Conservation (phyloP, 2,797 vertebrate species). For the Epinephelus coioides region DNA sequence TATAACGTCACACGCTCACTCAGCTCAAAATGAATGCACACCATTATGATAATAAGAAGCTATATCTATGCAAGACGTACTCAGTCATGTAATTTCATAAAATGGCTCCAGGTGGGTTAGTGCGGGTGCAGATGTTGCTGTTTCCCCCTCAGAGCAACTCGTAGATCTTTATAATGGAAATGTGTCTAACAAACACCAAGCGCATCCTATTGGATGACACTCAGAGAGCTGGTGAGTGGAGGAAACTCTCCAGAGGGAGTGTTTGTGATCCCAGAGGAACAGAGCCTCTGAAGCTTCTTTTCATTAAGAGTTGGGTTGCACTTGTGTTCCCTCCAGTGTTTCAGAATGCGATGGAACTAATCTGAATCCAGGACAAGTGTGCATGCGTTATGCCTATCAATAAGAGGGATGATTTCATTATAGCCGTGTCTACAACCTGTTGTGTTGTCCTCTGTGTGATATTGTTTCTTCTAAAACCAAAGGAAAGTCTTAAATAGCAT, state of each 20-base stretch:
- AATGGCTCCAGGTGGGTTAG: conserved; percentile 47
- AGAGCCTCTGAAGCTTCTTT: conserved; percentile 36
- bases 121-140: conserved; percentile 17
- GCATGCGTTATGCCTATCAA: background rate
- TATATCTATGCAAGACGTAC: background rate
- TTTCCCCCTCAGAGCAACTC: conserved; percentile 26
- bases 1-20: background rate
- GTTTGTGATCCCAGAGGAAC: conserved; percentile 43
- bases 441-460: background rate
- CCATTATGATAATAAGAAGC: conserved; percentile 10
- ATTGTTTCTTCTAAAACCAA: background rate
- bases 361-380: conserved; percentile 24
- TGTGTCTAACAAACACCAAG: conserved; percentile 14
- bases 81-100: conserved; percentile 33
- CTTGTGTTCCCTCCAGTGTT: conserved; percentile 45
- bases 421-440: background rate
- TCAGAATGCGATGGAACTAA: conserved; percentile 33
- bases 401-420: conserved; percentile 10
- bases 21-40: conserved; percentile 8
- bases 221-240: conserved; percentile 14
- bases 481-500: background rate
- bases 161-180: conserved; percentile 44
- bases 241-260: conserved; percentile 28
- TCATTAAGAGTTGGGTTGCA: conserved; percentile 31
- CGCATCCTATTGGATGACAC: conserved; percentile 16